Evolutionary conservation across 1,140 invertebrate species (phyloP).

Genomic region (Thrips palmi): DNA sequence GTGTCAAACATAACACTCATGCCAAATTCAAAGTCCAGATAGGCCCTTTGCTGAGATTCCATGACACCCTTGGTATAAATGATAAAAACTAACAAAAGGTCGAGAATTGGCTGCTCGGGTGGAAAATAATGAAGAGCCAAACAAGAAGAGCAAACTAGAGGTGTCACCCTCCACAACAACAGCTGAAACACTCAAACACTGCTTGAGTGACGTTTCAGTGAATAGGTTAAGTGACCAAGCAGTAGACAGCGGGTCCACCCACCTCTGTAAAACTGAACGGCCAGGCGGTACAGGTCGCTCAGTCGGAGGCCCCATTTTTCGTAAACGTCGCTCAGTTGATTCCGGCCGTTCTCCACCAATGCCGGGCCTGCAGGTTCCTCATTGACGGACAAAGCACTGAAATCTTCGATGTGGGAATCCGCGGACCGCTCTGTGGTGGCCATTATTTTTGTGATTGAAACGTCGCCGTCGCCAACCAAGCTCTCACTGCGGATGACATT

Average conservation of each 20-base stretch:
- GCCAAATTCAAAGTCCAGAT: not conserved
- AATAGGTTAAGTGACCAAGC: too few species aligned
- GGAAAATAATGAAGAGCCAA: constrained; percentile 1
- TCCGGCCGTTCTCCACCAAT: too few species aligned
- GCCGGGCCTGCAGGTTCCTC: too few species aligned
- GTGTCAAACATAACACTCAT: not conserved
- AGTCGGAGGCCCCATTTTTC: constrained; percentile 47
- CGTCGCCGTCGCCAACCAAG: too few species aligned
- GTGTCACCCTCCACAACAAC: not conserved
- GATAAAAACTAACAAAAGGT: constrained; percentile 1
- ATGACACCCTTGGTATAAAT: not conserved
- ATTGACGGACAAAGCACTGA: too few species aligned
- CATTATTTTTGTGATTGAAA: too few species aligned
- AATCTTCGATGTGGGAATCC: too few species aligned
- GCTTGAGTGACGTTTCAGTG: not conserved
- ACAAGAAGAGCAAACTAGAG: not conserved
- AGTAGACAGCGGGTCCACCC: constrained; percentile 16
- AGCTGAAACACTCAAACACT: not conserved
- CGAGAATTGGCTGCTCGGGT: not conserved
- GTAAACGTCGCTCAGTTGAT: too few species aligned
- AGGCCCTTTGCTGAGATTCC: not conserved
- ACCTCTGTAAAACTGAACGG: constrained; percentile 80
- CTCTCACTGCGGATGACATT: too few species aligned
- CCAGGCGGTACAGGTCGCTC: constrained; percentile 69
- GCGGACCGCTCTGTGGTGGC: too few species aligned